These are phyloP conservation scores for Panagrolaimus sp. DNA, from an alignment of 1,140 invertebrate genomes.

Conservation along the genomic window DNA sequence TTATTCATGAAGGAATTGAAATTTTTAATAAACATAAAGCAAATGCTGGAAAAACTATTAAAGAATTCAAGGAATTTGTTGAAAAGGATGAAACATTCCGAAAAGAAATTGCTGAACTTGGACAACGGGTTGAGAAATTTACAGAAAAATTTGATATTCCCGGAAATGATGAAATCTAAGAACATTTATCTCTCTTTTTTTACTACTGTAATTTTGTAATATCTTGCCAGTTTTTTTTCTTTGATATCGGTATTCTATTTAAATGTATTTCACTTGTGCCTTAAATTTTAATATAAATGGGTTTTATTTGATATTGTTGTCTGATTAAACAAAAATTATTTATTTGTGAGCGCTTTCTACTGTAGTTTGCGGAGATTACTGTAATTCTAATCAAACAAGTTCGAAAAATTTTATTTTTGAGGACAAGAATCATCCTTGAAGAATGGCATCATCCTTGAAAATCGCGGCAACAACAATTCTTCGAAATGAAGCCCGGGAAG, in stretches of 20 bases:
- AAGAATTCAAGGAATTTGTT: constrained; percentile 48
- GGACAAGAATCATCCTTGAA: no score
- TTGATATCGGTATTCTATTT: background rate
- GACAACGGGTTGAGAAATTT: constrained; percentile 32
- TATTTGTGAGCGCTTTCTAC: no score
- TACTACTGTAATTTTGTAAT: constrained; percentile 10
- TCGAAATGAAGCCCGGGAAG: constrained; percentile 23
- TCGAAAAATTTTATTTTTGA: no score
- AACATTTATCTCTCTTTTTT: background rate
- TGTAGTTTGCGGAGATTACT: no score
- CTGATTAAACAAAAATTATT: no score
- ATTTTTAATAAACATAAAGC: constrained; percentile 52
- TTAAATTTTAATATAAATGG: background rate
- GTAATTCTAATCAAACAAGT: no score
- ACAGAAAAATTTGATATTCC: constrained; percentile 49
- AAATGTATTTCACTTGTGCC: background rate
- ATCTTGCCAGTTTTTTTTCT: background rate
- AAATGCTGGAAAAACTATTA: constrained; percentile 50
- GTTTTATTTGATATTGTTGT: background rate
- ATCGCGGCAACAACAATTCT: constrained; percentile 7
- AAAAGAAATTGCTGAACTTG: constrained; percentile 34
- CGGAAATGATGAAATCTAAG: constrained; percentile 54
- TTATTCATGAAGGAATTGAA: constrained; percentile 69
- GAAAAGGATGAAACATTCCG: constrained; percentile 27
- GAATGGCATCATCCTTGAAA: background rate